A percentile compares a stretch with the other conserved stretches of the same genome.
Conservation (phyloP, 2,113 vertebrate genomes). For the Zootoca vivipara region DNA sequence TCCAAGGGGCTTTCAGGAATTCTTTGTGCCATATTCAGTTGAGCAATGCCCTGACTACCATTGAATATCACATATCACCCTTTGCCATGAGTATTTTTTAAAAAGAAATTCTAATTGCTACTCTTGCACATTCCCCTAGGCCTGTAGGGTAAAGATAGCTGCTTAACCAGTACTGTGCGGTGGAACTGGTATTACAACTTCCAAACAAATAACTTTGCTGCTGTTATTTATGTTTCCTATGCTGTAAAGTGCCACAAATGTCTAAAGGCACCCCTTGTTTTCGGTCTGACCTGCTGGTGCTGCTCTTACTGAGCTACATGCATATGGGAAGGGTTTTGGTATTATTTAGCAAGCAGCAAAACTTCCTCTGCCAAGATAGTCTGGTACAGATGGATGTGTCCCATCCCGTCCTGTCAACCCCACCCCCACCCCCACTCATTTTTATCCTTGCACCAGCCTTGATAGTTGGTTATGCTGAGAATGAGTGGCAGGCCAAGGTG, state of each 20-base stretch:
- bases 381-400: not conserved
- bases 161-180: not conserved
- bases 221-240: not conserved
- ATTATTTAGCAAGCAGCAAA: not conserved
- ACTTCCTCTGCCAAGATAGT: not conserved
- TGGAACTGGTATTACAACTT: not conserved
- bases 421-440: not conserved
- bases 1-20: not conserved
- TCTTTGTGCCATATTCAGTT: too few relatives aligned
- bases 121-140: not conserved
- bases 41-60: too few relatives aligned
- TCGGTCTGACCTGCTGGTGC: not conserved
- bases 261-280: not conserved
- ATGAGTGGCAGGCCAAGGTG: not conserved
- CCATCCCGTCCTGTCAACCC: too few relatives aligned
- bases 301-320: not conserved
- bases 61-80: too few relatives aligned
- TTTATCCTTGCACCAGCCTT: not conserved
- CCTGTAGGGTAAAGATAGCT: not conserved
- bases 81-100: too few relatives aligned
- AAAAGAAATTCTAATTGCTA: not conserved
- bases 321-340: not conserved
- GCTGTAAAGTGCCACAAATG: not conserved
- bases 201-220: not conserved
- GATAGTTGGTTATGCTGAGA: not conserved